Evolutionary conservation across 2,113 vertebrate genomes (phyloP), one percentile per base, ranked within the genome.

Genomic region (Chrysochloris asiatica): DNA sequence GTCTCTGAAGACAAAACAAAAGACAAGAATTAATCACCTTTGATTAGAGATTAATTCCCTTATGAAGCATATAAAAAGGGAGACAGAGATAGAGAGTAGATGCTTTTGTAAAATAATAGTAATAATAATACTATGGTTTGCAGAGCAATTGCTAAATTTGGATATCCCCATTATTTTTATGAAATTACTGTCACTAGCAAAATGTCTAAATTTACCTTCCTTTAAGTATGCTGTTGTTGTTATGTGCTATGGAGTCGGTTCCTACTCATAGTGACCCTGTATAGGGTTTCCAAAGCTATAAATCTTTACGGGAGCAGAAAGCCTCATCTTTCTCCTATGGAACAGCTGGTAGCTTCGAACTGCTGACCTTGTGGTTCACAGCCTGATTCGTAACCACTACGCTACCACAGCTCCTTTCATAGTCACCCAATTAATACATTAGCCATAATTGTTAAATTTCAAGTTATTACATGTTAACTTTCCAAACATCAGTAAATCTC

Each of bases 141-240:
- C 17, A 71, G 76, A 81, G 63, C 16, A 63, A 48, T 79, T 78
- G 4, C 26, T 71, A 19, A 69, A 61, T 63, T 80, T 56, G 6
- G 63, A 72, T 83, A 76, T 65, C 9, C 4, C 11, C 26, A 86
- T 41, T 3, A 28, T 63, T 61, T 65, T 69, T 83, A 3, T 63
- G 47, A 79, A 83, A 71, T 41, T 52, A 47, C 54, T 71, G 6
- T 86, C 50, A 50, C 79, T 65, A 90, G 45, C 16, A 79, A 88
- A 93, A 83, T 82, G 2, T 48, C 12, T 90, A 45, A 86, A n/a
- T n/a, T n/a, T n/a, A n/a, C 75, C 54, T 88, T 21, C 28, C 92
- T 10, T 92, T 90, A 79, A 86, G 48, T 28, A n/a, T n/a, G n/a
- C n/a, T n/a, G n/a, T n/a, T n/a, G n/a, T n/a, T n/a, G n/a, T n/a